These are phyloP conservation scores for Wasmannia auropunctata DNA, from an alignment of 1,140 invertebrate species.

Conservation along the genomic window DNA sequence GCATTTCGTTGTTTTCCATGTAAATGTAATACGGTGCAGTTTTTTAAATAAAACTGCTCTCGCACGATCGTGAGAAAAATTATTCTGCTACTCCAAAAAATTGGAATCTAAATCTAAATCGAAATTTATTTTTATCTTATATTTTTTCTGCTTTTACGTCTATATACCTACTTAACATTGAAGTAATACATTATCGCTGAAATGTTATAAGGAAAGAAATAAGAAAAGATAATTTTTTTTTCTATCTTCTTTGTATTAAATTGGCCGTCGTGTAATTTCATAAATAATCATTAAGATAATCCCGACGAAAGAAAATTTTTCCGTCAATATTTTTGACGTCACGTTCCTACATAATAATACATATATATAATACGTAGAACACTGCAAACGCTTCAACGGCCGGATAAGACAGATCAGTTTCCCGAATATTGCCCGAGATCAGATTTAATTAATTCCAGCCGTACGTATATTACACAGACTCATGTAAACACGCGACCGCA, in stretches of 20 bases:
- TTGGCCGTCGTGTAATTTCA: neutral
- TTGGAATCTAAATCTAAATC: neutral
- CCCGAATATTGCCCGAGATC: conserved; percentile 52
- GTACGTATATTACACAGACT: conserved; percentile 47
- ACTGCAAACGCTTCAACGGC: neutral
- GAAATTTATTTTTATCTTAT: neutral
- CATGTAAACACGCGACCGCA: conserved; percentile 38
- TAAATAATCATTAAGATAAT: neutral
- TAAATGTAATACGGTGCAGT: neutral
- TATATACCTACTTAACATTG: neutral
- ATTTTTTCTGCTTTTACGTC: neutral
- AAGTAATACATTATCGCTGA: neutral
- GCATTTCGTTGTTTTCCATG: neutral
- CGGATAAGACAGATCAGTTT: conserved; percentile 37
- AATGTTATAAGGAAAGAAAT: neutral
- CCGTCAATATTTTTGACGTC: neutral
- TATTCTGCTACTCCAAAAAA: neutral
- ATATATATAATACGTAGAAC: neutral
- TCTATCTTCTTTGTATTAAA: neutral
- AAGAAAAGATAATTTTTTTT: neutral
- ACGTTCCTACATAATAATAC: neutral
- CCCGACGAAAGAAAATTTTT: neutral
- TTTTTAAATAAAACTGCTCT: neutral
- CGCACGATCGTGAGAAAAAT: neutral
- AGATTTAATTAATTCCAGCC: conserved; percentile 56